These are phyloP conservation scores for Machaerirhynchus nigripectus DNA, from an alignment of 2,113 vertebrate genomes.

Conservation along the genomic window DNA sequence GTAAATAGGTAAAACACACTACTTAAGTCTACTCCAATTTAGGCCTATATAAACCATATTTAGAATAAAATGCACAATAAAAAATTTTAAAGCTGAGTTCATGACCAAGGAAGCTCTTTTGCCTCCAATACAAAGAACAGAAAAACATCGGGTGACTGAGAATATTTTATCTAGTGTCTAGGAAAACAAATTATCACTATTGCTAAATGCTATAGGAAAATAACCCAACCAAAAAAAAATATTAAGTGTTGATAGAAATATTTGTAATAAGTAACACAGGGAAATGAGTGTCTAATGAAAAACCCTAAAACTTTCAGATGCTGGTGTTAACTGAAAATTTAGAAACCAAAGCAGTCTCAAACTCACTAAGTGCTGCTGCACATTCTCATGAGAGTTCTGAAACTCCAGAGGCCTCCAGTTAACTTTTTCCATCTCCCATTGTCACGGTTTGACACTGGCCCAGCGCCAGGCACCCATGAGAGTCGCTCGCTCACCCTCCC, in stretches of 20 bases:
- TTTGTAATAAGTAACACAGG: not conserved
- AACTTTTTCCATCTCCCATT: not conserved
- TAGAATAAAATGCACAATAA: not conserved
- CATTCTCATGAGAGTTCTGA: not conserved
- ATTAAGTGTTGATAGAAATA: accelerated
- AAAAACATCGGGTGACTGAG: accelerated
- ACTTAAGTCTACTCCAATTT: not conserved
- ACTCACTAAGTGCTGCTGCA: not conserved
- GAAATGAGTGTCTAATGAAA: not conserved
- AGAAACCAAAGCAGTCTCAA: not conserved
- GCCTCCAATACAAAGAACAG: not conserved
- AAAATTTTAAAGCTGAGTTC: not conserved
- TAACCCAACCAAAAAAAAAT: not conserved
- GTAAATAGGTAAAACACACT: not conserved
- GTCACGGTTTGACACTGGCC: too few relatives aligned
- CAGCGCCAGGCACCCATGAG: too few relatives aligned
- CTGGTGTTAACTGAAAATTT: not conserved
- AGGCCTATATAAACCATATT: not conserved
- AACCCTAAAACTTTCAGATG: not conserved
- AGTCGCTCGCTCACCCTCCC: too few relatives aligned
- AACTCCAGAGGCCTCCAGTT: not conserved
- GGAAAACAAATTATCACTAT: not conserved
- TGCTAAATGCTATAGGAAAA: not conserved
- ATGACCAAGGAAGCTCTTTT: not conserved
- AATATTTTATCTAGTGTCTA: not conserved